Base-by-base conservation (phyloP, 1,140 invertebrate species). In the Muscidifurax raptorellus region DNA sequence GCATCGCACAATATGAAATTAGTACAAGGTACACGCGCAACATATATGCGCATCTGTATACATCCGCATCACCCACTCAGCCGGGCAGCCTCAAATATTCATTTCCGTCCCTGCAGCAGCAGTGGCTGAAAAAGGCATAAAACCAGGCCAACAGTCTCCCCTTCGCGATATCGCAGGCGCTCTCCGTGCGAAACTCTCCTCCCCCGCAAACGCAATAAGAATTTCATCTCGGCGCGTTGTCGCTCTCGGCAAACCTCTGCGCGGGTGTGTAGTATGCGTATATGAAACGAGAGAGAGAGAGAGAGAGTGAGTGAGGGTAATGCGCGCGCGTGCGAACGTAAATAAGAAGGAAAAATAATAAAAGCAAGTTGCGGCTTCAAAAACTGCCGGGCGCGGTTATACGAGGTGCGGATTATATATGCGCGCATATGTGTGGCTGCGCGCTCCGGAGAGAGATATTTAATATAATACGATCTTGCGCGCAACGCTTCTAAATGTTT, bases 131-230 rank as follows among this genome's bases (percentile, higher is more conserved):
- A 47, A 59, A 59, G 52, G 52, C 18, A 59, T 18, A 44, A 18
- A 76, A 59, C 52, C 52, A 6, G 36, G n/a, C 25, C 4, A 28
- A 80, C 25, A 13, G 22, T 25, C n/a, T 47, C 25, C 25, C 10
- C 30, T 15, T 9, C 25, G 47, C 22, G 18, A 84, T 80, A 84
- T 12, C 10, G 59, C 64, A 25, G 28, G 64, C 5, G 28, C 74
- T 84, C 79, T 84, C n/a, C 44, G 32, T 9, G 22, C 27, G 18
- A 52, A 77, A 83, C 67, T 52, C 40, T 78, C 75, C 69, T 71
- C 1, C 44, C 25, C 30, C 5, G 47, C 69, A 78, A 74, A 67
- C 66, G 83, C 83, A 80, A 84, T 84, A 80, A 84, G 83, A 84
- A 84, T 80, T 84, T 84, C 77, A 80, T 84, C 75, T 66, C 76